Evolutionary conservation across 2,797 vertebrate genomes (phyloP).

Genomic region (Gorsachius magnificus): DNA sequence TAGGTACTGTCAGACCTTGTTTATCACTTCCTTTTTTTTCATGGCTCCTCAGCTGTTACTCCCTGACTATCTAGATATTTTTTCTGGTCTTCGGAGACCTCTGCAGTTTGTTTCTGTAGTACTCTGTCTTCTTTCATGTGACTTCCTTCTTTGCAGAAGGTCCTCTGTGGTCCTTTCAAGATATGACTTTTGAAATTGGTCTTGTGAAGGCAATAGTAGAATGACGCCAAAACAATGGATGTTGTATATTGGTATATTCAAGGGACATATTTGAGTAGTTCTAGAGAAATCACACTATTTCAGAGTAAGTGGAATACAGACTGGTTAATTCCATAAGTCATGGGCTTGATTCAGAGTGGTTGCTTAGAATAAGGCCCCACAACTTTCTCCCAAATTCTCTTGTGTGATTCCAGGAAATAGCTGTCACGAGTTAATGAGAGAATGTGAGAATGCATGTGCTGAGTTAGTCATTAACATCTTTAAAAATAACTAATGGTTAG

Average conservation of each 20-base stretch:
- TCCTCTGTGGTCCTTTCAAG: neutral
- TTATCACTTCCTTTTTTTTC: neutral
- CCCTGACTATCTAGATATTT: neutral
- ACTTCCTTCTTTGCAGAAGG: neutral
- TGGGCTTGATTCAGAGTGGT: neutral
- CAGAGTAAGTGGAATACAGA: neutral
- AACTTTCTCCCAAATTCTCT: neutral
- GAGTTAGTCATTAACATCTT: constrained; percentile 37
- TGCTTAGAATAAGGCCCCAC: neutral
- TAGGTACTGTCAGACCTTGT: neutral
- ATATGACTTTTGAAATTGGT: neutral
- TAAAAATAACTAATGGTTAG: constrained; percentile 32
- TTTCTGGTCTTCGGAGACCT: neutral
- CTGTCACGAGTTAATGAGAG: constrained; percentile 19
- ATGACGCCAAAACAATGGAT: neutral
- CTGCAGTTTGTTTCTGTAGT: neutral
- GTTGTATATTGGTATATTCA: neutral
- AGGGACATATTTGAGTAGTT: neutral
- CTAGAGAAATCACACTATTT: neutral
- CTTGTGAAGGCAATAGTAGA: neutral
- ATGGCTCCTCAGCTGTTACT: neutral
- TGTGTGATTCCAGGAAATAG: neutral
- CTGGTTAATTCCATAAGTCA: neutral
- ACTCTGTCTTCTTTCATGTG: neutral
- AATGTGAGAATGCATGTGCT: constrained; percentile 35